Conservation (phyloP, 2,888 invertebrate genomes). For the Nomada ruficornis region DNA sequence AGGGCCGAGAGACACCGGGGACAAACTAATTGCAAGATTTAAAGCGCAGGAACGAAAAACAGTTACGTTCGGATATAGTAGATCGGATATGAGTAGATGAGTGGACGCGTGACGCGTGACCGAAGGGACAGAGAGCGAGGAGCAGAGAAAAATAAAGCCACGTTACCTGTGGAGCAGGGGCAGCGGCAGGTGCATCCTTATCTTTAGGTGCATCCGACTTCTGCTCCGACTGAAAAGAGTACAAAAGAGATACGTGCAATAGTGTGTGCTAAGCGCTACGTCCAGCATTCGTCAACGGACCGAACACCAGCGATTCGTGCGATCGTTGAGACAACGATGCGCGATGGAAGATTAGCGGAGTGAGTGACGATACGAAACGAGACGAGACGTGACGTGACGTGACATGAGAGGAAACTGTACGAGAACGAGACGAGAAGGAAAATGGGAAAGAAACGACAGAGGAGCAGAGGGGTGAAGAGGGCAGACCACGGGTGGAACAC, state of each 20-base stretch:
- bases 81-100: too few relatives aligned
- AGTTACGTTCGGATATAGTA: too few relatives aligned
- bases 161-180: constrained; percentile 82
- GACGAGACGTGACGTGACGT: neutral
- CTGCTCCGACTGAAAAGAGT: constrained; percentile 83
- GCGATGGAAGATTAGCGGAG: neutral
- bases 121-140: constrained; percentile 40
- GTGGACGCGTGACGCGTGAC: neutral
- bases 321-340: neutral
- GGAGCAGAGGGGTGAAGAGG: too few relatives aligned
- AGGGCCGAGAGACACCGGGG: neutral
- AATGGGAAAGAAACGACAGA: neutral
- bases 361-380: neutral
- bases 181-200: constrained; percentile 80
- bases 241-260: constrained; percentile 82
- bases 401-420: neutral
- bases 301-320: constrained; percentile 20
- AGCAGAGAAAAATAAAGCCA: constrained; percentile 73
- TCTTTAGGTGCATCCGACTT: constrained; percentile 81
- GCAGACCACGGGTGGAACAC: neutral
- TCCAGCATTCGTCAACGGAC: constrained; percentile 54
- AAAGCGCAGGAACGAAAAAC: neutral
- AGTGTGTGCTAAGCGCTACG: constrained; percentile 80
- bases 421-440: neutral
- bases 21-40: neutral